Conservation (phyloP, 2,113 vertebrate genomes). For the Peromyscus leucopus region DNA sequence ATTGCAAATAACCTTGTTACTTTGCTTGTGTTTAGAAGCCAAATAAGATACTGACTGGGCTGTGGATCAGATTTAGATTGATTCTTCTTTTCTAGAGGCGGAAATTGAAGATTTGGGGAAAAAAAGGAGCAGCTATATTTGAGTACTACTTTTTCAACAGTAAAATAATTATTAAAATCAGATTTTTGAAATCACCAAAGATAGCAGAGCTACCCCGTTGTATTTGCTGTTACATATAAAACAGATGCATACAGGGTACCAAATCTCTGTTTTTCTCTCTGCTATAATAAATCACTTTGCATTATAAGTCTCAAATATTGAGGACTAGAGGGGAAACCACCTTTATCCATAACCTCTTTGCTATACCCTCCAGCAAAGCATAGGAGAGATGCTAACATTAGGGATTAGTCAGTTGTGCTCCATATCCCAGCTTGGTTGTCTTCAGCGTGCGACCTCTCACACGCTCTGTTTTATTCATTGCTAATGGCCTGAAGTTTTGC, state of each 20-base stretch:
- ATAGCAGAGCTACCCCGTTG: neutral
- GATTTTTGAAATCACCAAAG: neutral
- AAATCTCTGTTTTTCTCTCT: neutral
- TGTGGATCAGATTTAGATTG: neutral
- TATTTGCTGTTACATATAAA: neutral
- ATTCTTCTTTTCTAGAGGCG: neutral
- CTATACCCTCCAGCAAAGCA: neutral
- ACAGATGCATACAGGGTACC: neutral
- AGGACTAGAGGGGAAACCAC: neutral
- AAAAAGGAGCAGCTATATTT: neutral
- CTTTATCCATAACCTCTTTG: neutral
- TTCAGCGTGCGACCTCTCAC: neutral
- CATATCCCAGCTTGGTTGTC: neutral
- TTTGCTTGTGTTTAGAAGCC: neutral
- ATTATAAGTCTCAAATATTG: constrained; percentile 10
- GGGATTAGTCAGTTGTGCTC: neutral
- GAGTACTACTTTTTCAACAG: neutral
- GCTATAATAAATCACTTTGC: neutral
- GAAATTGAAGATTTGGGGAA: neutral
- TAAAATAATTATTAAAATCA: neutral
- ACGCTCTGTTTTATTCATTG: neutral
- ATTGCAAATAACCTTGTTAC: neutral
- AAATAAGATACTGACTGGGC: neutral
- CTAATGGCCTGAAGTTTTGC: neutral
- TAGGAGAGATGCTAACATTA: neutral